phyloP scores from a whole-genome alignment of 1,140 invertebrate species.

The Capitella teleta region DNA sequence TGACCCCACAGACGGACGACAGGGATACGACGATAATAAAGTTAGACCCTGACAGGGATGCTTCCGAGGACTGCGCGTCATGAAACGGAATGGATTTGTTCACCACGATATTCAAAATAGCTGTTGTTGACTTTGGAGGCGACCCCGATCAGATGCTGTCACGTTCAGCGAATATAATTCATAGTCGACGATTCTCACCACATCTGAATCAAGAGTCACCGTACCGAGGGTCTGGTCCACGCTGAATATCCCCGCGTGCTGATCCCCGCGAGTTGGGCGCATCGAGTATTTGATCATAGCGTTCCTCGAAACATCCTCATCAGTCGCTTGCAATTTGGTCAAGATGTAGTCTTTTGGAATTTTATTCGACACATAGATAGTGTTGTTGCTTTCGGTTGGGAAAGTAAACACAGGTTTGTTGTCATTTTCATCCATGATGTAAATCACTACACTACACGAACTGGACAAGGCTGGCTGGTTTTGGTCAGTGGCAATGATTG shows the following conservation, averaged over 20 bases:
- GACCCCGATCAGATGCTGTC: conserved; percentile 60
- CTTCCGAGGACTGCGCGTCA: background rate
- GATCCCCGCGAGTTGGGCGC: background rate
- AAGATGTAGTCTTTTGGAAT: background rate
- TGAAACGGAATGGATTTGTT: background rate
- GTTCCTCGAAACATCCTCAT: conserved; percentile 10
- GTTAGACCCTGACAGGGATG: background rate
- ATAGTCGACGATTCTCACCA: background rate
- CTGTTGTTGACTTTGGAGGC: conserved; percentile 61
- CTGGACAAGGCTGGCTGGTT: background rate
- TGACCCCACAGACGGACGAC: background rate
- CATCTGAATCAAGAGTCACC: background rate
- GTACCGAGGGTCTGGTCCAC: conserved; percentile 2
- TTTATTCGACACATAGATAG: conserved; percentile 5
- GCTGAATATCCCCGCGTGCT: background rate
- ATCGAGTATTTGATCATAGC: conserved; percentile 4
- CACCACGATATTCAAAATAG: background rate
- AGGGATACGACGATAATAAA: background rate
- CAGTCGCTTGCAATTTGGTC: background rate
- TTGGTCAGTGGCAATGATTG: background rate
- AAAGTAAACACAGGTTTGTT: conserved; percentile 2
- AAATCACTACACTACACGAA: background rate
- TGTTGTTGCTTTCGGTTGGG: conserved; percentile 6
- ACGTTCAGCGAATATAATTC: conserved; percentile 61
- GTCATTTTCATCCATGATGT: conserved; percentile 6